These are phyloP conservation scores for Boleophthalmus pectinirostris DNA, from an alignment of 2,113 vertebrate species.

Conservation along the genomic window DNA sequence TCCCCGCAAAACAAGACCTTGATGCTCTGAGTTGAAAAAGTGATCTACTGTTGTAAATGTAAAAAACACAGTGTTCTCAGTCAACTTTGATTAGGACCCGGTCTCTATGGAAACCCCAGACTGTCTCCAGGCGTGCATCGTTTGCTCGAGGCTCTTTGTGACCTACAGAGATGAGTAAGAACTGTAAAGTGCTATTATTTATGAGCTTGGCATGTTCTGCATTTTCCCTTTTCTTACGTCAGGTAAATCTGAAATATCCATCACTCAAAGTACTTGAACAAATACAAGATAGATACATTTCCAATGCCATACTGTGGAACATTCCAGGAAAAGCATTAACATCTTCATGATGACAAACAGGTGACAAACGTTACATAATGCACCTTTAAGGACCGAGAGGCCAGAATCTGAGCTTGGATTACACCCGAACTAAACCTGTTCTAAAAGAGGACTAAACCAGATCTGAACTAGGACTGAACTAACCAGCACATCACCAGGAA, in stretches of 20 bases:
- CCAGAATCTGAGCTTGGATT: too few species aligned
- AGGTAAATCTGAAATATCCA: neutral
- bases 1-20: neutral
- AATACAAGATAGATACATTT: too few species aligned
- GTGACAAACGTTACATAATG: too few species aligned
- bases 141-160: conserved; percentile 21
- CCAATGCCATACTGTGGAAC: too few species aligned
- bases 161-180: conserved; percentile 12
- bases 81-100: conserved; percentile 33
- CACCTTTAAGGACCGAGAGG: too few species aligned
- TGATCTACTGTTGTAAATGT: conserved; percentile 1
- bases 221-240: neutral
- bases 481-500: too few species aligned
- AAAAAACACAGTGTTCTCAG: neutral
- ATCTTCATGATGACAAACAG: too few species aligned
- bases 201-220: neutral
- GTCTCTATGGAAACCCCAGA: conserved; percentile 47
- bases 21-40: conserved; percentile 4
- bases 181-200: neutral
- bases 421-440: too few species aligned
- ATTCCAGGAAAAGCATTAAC: too few species aligned
- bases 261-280: too few species aligned
- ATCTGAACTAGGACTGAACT: too few species aligned
- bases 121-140: conserved; percentile 36
- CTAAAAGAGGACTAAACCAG: too few species aligned